Evolutionary conservation across 2,797 vertebrate genomes (phyloP), one percentile per base, ranked within the genome.

Genomic region (Carduelis carduelis): DNA sequence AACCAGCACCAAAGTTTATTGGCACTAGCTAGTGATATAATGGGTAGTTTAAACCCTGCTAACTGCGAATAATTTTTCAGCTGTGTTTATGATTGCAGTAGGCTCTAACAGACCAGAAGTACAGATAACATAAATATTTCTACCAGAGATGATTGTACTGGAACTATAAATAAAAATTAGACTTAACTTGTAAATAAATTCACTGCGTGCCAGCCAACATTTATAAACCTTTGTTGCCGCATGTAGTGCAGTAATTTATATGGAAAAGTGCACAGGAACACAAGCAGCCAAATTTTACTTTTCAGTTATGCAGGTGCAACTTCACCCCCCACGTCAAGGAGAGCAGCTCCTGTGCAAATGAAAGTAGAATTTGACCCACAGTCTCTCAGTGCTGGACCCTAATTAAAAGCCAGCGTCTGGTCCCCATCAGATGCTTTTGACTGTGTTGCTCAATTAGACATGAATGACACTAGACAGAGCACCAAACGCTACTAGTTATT

Each of bases 391-490:
- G 99, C 98, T 97, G 96, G 95, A 93, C 97, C 96, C 97, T 98
- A 97, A 97, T 98, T 97, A 98, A 97, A 88, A 97, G 95, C 44
- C 86, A 93, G 87, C 87, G 95, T 97, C 98, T 98, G 98, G 97
- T 97, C 98, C 97, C 96, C 98, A 89, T 99, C 99, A 98, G 98
- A 97, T 98, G 96, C 82, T 98, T 99, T 98, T 98, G 98, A 97
- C 96, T 98, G 98, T 98, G 98, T 97, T 97, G 95, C 97, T 98
- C 97, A 97, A 97, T 98, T 96, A 97, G 97, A 98, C 98, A 97
- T 66, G 98, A 98, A 93, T 95, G 98, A 97, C 95, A 89, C 97
- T 98, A 97, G 97, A 95, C 98, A 98, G 98, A 97, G 85, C 96
- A 95, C 96, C 79, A 91, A 97, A 96, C 3, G 96, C 98, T 98